These are phyloP conservation scores for Psylliodes chrysocephalus DNA, from an alignment of 2,888 invertebrate species.

Conservation along the genomic window DNA sequence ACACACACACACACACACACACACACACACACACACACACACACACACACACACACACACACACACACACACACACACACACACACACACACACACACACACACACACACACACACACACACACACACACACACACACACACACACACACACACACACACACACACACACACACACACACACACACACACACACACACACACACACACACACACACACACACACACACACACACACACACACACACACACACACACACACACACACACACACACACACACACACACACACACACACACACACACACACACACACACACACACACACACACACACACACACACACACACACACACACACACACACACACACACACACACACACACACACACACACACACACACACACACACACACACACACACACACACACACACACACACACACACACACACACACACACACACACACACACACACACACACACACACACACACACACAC, in stretches of 20 bases:
- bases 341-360: slow-evolving; percentile 6
- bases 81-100: slow-evolving; percentile 6
- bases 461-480: background rate
- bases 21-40: slow-evolving; percentile 6
- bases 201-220: slow-evolving; percentile 6
- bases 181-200: slow-evolving; percentile 6
- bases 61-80: slow-evolving; percentile 6
- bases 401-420: background rate
- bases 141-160: slow-evolving; percentile 6
- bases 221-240: slow-evolving; percentile 6
- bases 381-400: slow-evolving; percentile 2
- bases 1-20: slow-evolving; percentile 6
- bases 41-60: slow-evolving; percentile 6
- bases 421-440: background rate
- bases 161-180: slow-evolving; percentile 6
- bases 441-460: background rate
- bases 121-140: slow-evolving; percentile 6
- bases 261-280: slow-evolving; percentile 6
- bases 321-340: slow-evolving; percentile 6
- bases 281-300: slow-evolving; percentile 6
- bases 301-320: slow-evolving; percentile 6
- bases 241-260: slow-evolving; percentile 6
- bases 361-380: slow-evolving; percentile 6
- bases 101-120: slow-evolving; percentile 6
- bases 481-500: background rate